A percentile compares a stretch with the other conserved stretches of the same genome.
phyloP scores from a whole-genome alignment of 2,113 vertebrate species.

The Apodemus sylvaticus region DNA sequence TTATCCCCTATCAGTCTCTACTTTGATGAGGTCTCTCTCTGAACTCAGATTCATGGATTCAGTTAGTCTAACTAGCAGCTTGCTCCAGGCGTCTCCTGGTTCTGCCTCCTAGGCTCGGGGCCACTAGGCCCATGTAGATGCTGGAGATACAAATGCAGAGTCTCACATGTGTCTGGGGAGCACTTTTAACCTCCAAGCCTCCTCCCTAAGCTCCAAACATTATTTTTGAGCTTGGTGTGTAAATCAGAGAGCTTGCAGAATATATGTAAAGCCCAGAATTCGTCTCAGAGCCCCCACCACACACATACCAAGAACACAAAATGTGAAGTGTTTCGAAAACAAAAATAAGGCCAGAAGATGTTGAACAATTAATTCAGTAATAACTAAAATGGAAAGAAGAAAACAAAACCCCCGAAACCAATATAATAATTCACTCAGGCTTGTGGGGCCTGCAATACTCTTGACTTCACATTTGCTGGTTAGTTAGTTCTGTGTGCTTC shows the following conservation, averaged over 20 bases:
- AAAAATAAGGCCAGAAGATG: neutral
- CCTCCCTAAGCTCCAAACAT: neutral
- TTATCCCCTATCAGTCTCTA: neutral
- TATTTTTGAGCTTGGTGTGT: neutral
- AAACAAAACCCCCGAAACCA: neutral
- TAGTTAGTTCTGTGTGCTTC: neutral
- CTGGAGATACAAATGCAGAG: neutral
- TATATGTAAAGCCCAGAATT: neutral
- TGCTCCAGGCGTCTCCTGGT: neutral
- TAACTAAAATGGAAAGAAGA: constrained; percentile 64
- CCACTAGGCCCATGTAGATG: neutral
- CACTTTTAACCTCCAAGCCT: neutral
- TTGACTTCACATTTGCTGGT: neutral
- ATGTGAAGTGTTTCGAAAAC: neutral
- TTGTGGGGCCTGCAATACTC: neutral
- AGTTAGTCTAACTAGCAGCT: neutral
- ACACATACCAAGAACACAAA: constrained; percentile 58
- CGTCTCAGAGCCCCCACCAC: neutral
- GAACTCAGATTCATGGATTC: neutral
- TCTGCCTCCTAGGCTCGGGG: neutral
- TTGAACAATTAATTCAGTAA: constrained; percentile 61
- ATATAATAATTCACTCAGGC: neutral
- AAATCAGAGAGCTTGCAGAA: neutral
- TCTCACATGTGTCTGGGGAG: neutral
- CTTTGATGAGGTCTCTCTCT: neutral